Conservation (phyloP, 2,113 vertebrate genomes). For the Platycercus adscitus region DNA sequence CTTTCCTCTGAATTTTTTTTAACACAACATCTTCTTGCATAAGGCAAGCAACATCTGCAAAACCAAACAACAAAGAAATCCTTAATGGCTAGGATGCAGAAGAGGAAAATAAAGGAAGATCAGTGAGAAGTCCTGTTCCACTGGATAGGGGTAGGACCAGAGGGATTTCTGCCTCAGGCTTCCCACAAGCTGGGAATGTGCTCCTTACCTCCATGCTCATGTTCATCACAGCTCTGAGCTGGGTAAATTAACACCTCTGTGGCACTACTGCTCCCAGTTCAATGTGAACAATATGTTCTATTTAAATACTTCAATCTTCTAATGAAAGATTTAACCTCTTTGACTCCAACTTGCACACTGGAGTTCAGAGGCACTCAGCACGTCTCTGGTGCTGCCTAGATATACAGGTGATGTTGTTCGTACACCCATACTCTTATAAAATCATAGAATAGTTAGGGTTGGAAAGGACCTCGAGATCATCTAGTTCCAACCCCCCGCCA, state of each 20-base stretch:
- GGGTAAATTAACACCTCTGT: neutral
- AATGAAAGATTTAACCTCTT: neutral
- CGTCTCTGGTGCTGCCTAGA: neutral
- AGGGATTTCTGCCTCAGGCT: neutral
- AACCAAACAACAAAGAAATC: slow-evolving; percentile 7
- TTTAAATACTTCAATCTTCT: neutral
- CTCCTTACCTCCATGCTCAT: neutral
- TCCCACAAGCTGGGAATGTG: neutral
- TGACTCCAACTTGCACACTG: neutral
- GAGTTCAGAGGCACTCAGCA: neutral
- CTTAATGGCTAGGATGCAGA: neutral
- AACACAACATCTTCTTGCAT: slow-evolving; percentile 56
- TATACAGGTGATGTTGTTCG: fast-evolving
- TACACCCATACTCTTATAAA: neutral
- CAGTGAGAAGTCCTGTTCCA: neutral
- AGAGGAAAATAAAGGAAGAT: neutral
- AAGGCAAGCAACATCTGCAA: slow-evolving; percentile 41
- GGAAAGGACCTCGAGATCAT: too few relatives aligned
- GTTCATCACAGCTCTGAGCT: neutral
- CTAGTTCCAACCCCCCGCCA: too few relatives aligned
- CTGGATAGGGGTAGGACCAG: neutral
- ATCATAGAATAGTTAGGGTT: too few relatives aligned
- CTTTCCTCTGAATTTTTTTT: slow-evolving; percentile 54
- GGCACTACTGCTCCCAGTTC: neutral
- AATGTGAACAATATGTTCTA: neutral